These are phyloP conservation scores for Aphrophora alni DNA, from an alignment of 2,888 invertebrate genomes.

Conservation along the genomic window DNA sequence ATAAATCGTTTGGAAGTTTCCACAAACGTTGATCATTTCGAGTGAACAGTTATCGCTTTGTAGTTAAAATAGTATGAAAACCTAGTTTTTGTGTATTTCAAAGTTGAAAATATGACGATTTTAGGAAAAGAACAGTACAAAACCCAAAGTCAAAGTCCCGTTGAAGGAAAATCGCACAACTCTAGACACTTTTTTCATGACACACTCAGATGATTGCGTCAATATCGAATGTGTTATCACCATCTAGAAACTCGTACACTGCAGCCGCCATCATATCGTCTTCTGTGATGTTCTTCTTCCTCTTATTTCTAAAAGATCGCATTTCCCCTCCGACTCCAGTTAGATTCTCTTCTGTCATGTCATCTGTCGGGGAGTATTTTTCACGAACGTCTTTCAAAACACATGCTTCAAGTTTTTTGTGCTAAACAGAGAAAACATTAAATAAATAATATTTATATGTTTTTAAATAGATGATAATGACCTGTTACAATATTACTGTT, in stretches of 20 bases:
- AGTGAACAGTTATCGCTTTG: too few species aligned
- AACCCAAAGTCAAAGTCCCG: not conserved
- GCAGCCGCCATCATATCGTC: conserved; percentile 65
- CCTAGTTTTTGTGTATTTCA: too few species aligned
- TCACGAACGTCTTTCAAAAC: conserved; percentile 75
- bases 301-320: conserved; percentile 45
- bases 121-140: not conserved
- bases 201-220: conserved; percentile 55
- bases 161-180: conserved; percentile 33
- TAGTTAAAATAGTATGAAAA: too few species aligned
- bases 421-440: conserved; percentile 56
- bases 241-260: conserved; percentile 69
- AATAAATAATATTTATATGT: too few species aligned
- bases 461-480: too few species aligned
- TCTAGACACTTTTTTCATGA: conserved; percentile 41
- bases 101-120: too few species aligned
- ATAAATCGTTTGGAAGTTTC: too few species aligned
- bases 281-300: conserved; percentile 40
- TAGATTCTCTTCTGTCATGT: conserved; percentile 46
- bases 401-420: conserved; percentile 74
- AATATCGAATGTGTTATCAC: conserved; percentile 64
- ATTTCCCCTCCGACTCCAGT: conserved; percentile 43
- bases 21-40: too few species aligned
- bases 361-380: conserved; percentile 42
- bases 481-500: too few species aligned